phyloP scores from a whole-genome alignment of 2,888 invertebrate genomes.

The Drosophila barbarae region DNA sequence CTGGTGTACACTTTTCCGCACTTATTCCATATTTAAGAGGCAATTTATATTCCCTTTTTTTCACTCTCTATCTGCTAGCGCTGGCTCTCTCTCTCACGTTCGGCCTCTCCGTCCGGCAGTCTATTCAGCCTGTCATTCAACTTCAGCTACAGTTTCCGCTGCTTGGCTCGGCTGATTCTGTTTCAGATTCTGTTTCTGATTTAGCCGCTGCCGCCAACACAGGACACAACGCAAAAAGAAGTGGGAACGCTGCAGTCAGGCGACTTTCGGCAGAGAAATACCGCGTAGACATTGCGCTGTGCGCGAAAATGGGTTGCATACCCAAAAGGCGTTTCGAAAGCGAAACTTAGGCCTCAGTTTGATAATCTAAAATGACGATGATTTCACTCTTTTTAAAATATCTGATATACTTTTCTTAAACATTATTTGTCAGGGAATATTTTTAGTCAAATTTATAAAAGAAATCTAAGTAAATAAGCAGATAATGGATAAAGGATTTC shows the following conservation, averaged over 20 bases:
- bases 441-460: neutral
- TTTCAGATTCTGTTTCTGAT: slow-evolving; percentile 64
- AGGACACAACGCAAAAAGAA: slow-evolving; percentile 22
- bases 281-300: neutral
- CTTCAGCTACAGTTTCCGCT: slow-evolving; percentile 72
- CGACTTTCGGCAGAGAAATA: neutral
- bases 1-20: slow-evolving; percentile 68
- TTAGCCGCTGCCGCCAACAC: slow-evolving; percentile 41
- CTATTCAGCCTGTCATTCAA: slow-evolving; percentile 65
- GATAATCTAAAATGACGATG: neutral
- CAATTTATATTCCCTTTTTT: slow-evolving; percentile 79
- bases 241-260: neutral
- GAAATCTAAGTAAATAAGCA: neutral
- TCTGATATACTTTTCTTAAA: neutral
- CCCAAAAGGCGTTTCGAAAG: neutral
- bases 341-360: neutral
- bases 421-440: neutral
- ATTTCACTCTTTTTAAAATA: too few species aligned
- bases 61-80: slow-evolving; percentile 31
- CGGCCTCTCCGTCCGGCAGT: slow-evolving; percentile 18
- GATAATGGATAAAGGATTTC: neutral
- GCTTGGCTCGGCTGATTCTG: slow-evolving; percentile 41
- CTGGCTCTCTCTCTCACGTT: slow-evolving; percentile 2
- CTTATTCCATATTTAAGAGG: slow-evolving; percentile 78
- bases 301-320: neutral